Base-by-base conservation (phyloP, 2,888 invertebrate genomes). In the Gymnocheta viridis region DNA sequence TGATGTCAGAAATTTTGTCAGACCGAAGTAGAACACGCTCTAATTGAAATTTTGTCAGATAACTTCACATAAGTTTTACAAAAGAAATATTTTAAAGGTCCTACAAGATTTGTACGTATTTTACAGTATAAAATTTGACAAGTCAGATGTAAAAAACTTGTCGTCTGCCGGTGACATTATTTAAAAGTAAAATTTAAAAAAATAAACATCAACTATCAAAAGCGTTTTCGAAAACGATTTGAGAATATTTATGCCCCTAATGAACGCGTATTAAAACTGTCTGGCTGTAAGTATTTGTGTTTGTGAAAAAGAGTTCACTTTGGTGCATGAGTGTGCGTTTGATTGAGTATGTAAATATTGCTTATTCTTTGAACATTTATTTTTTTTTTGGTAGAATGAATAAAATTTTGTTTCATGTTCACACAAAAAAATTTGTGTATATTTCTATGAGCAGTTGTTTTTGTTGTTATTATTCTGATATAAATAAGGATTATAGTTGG, bases 401-500 rank as follows among this genome's bases (percentile, higher is more conserved):
- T 35, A 66, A 49, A 32, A 19, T 10, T 27, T 32, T 67, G 2
- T 49, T 67, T 67, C 22, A 51, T 24, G 14, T 22, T 29, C 3
- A 17, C 3, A 47, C 29, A 66, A 64, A 32, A 49, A 49, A 66
- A 49, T n/a, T n/a, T n/a, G n/a, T n/a, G n/a, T n/a, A 14, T 22
- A 14, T 66, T 35, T 49, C n/a, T 17, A 54, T 10, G 22, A 51
- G 14, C 67, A 67, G 22, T 70, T 79, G 9, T n/a, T 72, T 54
- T 79, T 64, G 54, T 56, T 64, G 17, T 58, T 67, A 56, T 73
- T 72, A 2, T 58, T 80, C 49, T 49, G 12, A 60, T 38, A 88
- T 87, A 87, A 87, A 87, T 88, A 89, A 86, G 87, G 87, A 86
- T 88, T 85, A 85, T 88, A 89, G 88, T 87, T 89, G 89, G 89